Conservation (phyloP, 2,797 vertebrate species). For the Columba guinea region DNA sequence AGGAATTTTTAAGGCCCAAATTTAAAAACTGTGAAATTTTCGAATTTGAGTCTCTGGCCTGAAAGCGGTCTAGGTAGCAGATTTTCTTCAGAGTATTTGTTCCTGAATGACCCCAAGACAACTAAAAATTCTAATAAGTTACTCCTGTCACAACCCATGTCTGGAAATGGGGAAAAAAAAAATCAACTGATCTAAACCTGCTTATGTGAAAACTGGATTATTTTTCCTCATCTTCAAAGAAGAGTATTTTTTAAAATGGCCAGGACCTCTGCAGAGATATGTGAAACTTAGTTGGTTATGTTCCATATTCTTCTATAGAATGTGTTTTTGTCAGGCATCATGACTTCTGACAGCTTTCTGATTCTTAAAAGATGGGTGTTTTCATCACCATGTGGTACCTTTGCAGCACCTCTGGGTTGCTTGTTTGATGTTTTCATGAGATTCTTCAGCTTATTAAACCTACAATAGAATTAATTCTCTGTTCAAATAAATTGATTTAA, state of each 20-base stretch:
- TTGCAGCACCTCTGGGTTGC: neutral
- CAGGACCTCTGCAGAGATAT: neutral
- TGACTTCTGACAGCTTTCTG: neutral
- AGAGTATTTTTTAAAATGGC: neutral
- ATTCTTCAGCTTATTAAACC: neutral
- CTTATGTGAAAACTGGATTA: neutral
- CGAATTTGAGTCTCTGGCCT: neutral
- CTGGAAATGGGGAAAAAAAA: neutral
- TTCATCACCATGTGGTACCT: neutral
- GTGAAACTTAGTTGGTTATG: neutral
- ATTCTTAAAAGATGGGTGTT: neutral
- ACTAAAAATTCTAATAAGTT: neutral
- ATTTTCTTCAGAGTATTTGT: neutral
- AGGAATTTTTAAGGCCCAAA: neutral
- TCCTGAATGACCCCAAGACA: neutral
- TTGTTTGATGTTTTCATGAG: neutral
- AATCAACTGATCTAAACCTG: neutral
- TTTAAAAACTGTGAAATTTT: neutral
- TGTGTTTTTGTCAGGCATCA: neutral
- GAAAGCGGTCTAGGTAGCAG: neutral
- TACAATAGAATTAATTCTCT: neutral
- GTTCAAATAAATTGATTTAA: neutral
- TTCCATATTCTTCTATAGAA: neutral
- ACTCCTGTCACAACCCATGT: fast-evolving
- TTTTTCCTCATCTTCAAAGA: neutral